Percentiles rank a stretch among this genome's conserved stretches.
Conservation (phyloP, 2,797 vertebrate species). For the Sebastes dallii region DNA sequence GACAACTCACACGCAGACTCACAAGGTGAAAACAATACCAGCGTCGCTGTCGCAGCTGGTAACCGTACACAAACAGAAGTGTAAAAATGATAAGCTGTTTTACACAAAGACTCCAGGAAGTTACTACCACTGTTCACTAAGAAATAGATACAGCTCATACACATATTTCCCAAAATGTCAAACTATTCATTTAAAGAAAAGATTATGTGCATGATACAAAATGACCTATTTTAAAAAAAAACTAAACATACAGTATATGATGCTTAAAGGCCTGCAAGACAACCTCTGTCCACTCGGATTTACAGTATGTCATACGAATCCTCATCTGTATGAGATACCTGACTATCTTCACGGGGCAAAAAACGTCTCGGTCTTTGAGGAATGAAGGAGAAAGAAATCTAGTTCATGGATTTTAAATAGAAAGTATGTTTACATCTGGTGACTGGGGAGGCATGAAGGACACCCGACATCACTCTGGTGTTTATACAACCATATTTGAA, state of each 20-base stretch:
- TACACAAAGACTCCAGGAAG: neutral
- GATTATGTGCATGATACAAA: neutral
- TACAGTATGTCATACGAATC: neutral
- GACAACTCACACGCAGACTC: too few species aligned
- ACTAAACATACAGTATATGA: neutral
- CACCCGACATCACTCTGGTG: neutral
- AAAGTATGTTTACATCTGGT: slow-evolving; percentile 9
- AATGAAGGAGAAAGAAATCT: neutral
- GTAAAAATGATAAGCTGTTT: neutral
- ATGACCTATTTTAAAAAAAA: neutral
- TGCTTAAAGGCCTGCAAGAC: neutral
- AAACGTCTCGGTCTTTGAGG: neutral
- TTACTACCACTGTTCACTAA: neutral
- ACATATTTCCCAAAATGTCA: neutral
- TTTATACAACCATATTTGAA: neutral
- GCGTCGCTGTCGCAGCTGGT: too few species aligned
- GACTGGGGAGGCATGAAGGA: slow-evolving; percentile 1
- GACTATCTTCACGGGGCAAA: neutral
- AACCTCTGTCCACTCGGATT: neutral
- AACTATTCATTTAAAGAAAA: neutral
- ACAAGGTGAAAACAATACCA: neutral
- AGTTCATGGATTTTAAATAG: neutral
- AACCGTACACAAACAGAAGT: neutral
- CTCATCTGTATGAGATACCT: neutral
- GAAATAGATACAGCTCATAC: neutral